These are phyloP conservation scores for Elymnias hypermnestra DNA, from an alignment of 1,140 invertebrate species.

Conservation along the genomic window DNA sequence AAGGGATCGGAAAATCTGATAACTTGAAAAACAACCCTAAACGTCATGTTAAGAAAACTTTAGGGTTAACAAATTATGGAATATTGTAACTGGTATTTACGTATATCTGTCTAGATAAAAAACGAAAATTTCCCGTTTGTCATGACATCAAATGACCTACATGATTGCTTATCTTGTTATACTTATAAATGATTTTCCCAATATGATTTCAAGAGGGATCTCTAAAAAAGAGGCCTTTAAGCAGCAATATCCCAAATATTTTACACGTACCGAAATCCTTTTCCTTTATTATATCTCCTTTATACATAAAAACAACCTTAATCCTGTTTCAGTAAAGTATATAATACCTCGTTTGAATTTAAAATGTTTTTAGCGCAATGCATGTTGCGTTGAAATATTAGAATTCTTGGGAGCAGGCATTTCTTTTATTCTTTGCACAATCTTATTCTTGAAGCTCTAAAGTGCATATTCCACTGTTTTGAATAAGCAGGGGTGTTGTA, in stretches of 20 bases:
- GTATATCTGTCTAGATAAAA: no score
- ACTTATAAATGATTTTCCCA: neutral
- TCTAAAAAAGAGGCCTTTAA: conserved; percentile 5
- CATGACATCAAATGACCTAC: no score
- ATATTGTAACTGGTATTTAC: no score
- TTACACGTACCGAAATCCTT: conserved; percentile 9
- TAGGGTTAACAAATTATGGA: no score
- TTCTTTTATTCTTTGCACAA: neutral
- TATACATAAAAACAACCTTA: conserved; percentile 6
- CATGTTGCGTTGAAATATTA: conserved; percentile 23
- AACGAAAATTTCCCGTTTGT: no score
- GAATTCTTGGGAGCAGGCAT: conserved; percentile 17
- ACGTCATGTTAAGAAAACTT: neutral
- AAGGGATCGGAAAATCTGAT: conserved; percentile 6
- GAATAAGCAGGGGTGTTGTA: neutral
- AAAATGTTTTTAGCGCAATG: conserved; percentile 8
- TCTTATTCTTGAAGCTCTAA: neutral
- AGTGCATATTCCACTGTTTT: neutral
- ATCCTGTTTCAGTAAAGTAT: neutral
- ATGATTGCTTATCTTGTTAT: no score
- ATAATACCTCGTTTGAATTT: neutral
- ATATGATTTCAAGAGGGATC: neutral
- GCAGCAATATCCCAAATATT: conserved; percentile 16
- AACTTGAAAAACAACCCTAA: neutral
- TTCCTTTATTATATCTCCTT: neutral